Conservation (phyloP, 2,113 vertebrate species). For the Urocolius indicus region DNA sequence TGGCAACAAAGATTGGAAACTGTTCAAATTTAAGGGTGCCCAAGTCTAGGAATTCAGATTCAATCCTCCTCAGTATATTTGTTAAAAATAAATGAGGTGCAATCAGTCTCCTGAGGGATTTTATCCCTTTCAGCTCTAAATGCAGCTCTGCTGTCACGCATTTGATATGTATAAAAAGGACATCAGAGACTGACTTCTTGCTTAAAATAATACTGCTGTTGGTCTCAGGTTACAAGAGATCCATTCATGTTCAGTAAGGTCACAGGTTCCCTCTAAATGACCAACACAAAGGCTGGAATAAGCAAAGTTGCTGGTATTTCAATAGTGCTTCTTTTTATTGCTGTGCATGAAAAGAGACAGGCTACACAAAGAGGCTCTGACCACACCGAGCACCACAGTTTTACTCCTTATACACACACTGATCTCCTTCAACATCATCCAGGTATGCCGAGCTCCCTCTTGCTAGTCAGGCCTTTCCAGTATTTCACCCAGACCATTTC, state of each 20-base stretch:
- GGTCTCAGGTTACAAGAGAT: background rate
- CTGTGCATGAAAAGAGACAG: background rate
- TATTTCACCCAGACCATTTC: background rate
- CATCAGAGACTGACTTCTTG: background rate
- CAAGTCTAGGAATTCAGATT: background rate
- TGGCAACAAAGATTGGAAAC: background rate
- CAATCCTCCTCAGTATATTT: background rate
- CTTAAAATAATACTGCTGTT: slow-evolving; percentile 26
- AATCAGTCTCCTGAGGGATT: background rate
- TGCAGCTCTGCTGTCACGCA: slow-evolving; percentile 57
- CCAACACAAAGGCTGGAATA: background rate
- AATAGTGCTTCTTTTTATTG: background rate
- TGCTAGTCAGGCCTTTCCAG: fast-evolving
- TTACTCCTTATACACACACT: fast-evolving
- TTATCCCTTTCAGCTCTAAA: slow-evolving; percentile 51
- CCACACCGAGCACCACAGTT: background rate
- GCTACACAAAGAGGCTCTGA: background rate
- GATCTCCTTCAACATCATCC: background rate
- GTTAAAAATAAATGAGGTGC: slow-evolving; percentile 44
- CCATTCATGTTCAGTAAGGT: background rate
- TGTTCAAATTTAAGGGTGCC: background rate
- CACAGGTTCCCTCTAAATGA: background rate
- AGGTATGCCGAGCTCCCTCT: background rate
- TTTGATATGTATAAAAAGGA: background rate
- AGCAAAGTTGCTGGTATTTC: background rate